phyloP scores from a whole-genome alignment of 2,113 vertebrate genomes.

The Pao palembangensis region DNA sequence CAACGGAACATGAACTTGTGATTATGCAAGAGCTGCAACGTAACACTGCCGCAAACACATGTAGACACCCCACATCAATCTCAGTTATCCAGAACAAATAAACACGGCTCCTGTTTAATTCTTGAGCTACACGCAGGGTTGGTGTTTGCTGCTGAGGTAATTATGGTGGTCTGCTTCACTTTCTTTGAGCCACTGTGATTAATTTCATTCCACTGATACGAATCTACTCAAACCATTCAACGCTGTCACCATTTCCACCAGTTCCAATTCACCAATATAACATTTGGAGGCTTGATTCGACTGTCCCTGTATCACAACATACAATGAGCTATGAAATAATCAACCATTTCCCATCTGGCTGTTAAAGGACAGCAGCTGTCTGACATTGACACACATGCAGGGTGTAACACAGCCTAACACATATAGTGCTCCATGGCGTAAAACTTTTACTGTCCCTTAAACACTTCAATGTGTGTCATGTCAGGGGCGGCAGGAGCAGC shows the following conservation, averaged over 20 bases:
- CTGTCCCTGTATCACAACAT: no score
- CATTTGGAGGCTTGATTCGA: constrained; percentile 8
- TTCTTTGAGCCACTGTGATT: no score
- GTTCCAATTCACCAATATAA: no score
- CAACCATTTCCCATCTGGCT: background rate
- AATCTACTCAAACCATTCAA: no score
- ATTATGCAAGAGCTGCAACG: constrained; percentile 33
- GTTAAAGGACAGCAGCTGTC: constrained; percentile 20
- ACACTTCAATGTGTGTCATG: background rate
- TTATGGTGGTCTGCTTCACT: no score
- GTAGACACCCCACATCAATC: constrained; percentile 13
- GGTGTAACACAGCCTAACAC: background rate
- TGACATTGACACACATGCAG: constrained; percentile 46
- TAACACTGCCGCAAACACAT: constrained; percentile 16
- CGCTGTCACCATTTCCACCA: no score
- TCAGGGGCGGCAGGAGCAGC: background rate
- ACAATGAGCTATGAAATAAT: background rate
- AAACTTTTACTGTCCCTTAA: no score
- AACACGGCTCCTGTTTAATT: constrained; percentile 6
- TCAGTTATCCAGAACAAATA: constrained; percentile 28
- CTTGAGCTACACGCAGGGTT: no score
- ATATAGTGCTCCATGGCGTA: no score
- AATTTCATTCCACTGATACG: no score
- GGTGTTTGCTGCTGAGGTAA: no score
- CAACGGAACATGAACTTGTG: constrained; percentile 8